Evolutionary conservation across 2,113 vertebrate species (phyloP).

Genomic region (Apus apus): DNA sequence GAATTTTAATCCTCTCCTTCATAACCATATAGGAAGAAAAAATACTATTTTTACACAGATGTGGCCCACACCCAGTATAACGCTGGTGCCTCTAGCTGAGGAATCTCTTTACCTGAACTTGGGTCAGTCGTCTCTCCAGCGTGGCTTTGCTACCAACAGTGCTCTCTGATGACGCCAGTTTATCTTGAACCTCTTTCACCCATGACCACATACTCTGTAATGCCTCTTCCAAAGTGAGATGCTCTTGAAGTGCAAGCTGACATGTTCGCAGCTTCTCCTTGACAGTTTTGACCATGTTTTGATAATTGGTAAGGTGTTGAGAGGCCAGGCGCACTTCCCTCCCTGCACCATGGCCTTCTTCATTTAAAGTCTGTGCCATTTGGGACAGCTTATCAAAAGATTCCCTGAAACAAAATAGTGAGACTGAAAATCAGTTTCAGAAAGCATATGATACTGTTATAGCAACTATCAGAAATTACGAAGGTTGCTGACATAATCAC

Average conservation of each 20-base stretch:
- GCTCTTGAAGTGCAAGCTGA: constrained; percentile 90
- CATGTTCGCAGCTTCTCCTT: constrained; percentile 84
- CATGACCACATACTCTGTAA: constrained; percentile 88
- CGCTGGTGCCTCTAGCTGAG: neutral
- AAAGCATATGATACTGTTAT: neutral
- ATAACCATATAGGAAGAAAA: neutral
- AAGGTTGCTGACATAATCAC: neutral
- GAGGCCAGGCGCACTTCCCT: constrained; percentile 79
- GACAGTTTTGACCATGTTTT: constrained; percentile 82
- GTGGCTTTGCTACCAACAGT: constrained; percentile 86
- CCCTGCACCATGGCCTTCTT: constrained; percentile 82
- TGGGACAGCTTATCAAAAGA: constrained; percentile 88
- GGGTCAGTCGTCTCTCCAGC: constrained; percentile 83
- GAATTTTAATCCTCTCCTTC: neutral
- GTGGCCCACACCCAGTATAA: neutral
- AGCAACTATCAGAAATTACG: neutral
- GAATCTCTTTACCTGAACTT: constrained; percentile 85
- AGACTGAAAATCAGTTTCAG: neutral
- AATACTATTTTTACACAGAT: neutral
- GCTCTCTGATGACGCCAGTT: constrained; percentile 82
- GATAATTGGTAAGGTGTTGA: constrained; percentile 85
- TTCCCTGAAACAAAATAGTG: constrained; percentile 75
- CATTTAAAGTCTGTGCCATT: constrained; percentile 84
- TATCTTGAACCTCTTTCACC: constrained; percentile 87
- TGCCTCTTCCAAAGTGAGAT: constrained; percentile 88